Base-by-base conservation (phyloP, 2,888 invertebrate genomes). In the Bembecia ichneumoniformis region DNA sequence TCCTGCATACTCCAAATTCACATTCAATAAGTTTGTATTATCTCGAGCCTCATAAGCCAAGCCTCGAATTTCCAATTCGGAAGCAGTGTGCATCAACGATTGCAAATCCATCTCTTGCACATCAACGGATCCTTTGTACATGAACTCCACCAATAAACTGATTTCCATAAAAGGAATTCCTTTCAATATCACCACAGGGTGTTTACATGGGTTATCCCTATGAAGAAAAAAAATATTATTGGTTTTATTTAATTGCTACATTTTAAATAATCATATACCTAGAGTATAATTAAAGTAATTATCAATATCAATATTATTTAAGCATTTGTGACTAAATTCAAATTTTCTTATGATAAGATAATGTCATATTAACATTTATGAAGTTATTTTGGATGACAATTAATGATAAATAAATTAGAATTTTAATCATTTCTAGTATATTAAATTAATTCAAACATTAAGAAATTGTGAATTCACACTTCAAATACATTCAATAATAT, bases 41-140 rank as follows among this genome's bases (percentile, higher is more conserved):
- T 83, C 89, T 50, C 89, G 74, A 10, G 89, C 88, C 60, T 90
- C 90, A 47, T 89, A 90, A 1, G 90, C 91, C 49, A 91, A 77
- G 3, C 92, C 92, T 58, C 90, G 83, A 50, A 93, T 90, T 71
- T 92, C 91, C 49, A 93, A 72, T 61, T 92, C 92, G 3, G 90
- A 90, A 0, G 92, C 91, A 35, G 92, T 90, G 61, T 90, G 90
- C 77, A 91, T 90, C 49, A 93, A 66, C 0, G 90, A 89, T 55
- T 91, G 90, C 35, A 92, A 72, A 60, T 90, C 89, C 57, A 90
- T 82, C 53, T 90, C 90, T 47, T 90, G 89, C 4, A 92, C 90
- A 61, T 92, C 91, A 52, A 92, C 91, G 2, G 89, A 90, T 1
- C 93, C 92, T 57, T 90, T 90, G 73, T 93, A 93, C 90, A 92